These are phyloP conservation scores for Lypha dubia DNA, from an alignment of 2,888 invertebrate species.

Conservation along the genomic window DNA sequence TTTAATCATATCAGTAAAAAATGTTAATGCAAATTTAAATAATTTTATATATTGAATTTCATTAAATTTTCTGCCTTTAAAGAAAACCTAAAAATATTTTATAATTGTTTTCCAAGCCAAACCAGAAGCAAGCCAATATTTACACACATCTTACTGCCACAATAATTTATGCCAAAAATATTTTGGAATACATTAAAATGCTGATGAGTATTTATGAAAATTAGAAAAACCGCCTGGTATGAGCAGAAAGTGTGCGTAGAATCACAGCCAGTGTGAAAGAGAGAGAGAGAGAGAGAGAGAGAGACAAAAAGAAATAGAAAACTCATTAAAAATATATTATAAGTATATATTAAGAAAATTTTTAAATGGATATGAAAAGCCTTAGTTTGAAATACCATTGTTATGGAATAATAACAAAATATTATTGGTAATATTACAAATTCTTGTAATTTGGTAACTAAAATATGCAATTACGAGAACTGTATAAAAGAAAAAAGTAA, in stretches of 20 bases:
- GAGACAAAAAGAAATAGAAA: background rate
- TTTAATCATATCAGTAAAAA: no score
- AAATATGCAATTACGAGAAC: no score
- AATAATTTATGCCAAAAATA: slow-evolving; percentile 38
- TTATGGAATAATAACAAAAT: background rate
- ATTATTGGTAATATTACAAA: background rate
- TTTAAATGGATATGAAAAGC: background rate
- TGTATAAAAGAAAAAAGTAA: no score
- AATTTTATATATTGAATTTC: background rate
- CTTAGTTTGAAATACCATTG: background rate
- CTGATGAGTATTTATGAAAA: slow-evolving; percentile 25
- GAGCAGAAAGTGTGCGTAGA: background rate
- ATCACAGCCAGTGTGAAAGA: background rate
- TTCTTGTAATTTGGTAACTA: no score
- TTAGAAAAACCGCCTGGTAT: background rate
- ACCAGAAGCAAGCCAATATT: background rate
- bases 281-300: background rate
- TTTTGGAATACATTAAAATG: slow-evolving; percentile 42
- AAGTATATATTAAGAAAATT: background rate
- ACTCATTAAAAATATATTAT: background rate
- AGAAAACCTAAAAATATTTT: background rate
- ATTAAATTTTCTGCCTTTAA: background rate
- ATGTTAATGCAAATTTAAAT: slow-evolving; percentile 5
- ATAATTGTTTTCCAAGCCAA: background rate
- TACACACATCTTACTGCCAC: slow-evolving; percentile 7